A percentile compares a stretch with the other conserved stretches of the same genome.
These are phyloP conservation scores for Heteropelma amictum DNA, from an alignment of 2,888 invertebrate genomes.

Conservation along the genomic window DNA sequence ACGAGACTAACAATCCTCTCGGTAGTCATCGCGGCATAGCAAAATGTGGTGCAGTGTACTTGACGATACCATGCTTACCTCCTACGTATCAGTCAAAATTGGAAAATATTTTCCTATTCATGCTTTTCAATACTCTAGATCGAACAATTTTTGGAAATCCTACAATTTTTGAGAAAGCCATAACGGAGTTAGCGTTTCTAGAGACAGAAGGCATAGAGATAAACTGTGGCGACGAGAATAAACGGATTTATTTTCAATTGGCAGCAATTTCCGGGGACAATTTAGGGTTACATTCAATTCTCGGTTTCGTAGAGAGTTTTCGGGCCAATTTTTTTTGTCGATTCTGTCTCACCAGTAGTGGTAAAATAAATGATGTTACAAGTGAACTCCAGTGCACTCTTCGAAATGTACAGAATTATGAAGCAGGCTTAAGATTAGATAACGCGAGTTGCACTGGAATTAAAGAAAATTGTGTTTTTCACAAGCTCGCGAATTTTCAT, in stretches of 20 bases:
- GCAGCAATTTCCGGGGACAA: too few species aligned
- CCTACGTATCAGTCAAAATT: constrained; percentile 43
- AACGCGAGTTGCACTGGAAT: constrained; percentile 14
- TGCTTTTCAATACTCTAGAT: constrained; percentile 48
- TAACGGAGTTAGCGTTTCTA: constrained; percentile 52
- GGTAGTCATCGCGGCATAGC: constrained; percentile 36
- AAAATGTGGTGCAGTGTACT: constrained; percentile 49
- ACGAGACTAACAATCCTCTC: constrained; percentile 36
- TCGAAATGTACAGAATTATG: constrained; percentile 10
- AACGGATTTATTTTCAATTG: constrained; percentile 3
- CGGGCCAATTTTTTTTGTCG: constrained; percentile 45
- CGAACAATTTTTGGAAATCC: constrained; percentile 39
- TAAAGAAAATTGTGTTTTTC: constrained; percentile 46
- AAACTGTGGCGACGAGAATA: neutral
- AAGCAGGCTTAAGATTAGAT: neutral
- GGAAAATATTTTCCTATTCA: constrained; percentile 48
- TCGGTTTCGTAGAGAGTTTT: constrained; percentile 53
- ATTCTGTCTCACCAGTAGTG: constrained; percentile 46
- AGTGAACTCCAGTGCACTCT: constrained; percentile 32
- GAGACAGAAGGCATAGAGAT: constrained; percentile 44
- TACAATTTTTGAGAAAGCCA: constrained; percentile 43
- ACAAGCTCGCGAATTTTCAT: constrained; percentile 44
- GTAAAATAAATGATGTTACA: constrained; percentile 36
- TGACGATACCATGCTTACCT: constrained; percentile 53
- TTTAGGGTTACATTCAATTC: too few species aligned